Conservation (phyloP, 64 coral and sea anemone genomes). For the Anthopleura sola region DNA sequence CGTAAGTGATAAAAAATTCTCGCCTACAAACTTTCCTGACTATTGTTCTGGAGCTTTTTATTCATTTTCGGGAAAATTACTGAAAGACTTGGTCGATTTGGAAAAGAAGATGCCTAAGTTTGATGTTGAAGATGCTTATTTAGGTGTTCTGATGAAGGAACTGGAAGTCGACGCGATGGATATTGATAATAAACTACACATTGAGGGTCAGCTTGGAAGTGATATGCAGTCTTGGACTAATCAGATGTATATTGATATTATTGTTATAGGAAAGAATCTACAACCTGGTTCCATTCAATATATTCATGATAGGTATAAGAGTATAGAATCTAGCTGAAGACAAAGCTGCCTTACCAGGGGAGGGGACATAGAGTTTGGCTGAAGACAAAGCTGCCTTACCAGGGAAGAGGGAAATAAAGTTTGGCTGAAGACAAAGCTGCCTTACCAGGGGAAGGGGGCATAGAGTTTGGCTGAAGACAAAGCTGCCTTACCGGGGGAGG, state of each 20-base stretch:
- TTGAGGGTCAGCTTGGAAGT: not conserved
- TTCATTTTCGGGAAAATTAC: not conserved
- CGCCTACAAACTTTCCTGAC: not conserved
- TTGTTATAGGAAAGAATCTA: constrained; percentile 15
- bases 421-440: too few species aligned
- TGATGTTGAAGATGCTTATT: constrained; percentile 16
- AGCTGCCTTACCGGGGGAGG: too few species aligned
- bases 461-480: too few species aligned
- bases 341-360: not conserved
- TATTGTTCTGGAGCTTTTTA: constrained; percentile 18
- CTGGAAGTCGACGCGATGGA: not conserved
- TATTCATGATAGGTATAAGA: constrained; percentile 13
- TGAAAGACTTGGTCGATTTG: not conserved
- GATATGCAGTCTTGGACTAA: constrained; percentile 7
- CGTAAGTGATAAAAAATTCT: constrained; percentile 8
- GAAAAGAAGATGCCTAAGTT: not conserved
- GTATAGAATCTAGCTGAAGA: not conserved
- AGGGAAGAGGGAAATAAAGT: not conserved
- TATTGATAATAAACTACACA: not conserved
- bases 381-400: not conserved
- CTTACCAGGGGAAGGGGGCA: too few species aligned
- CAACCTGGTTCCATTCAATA: not conserved
- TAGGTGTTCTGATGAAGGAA: constrained; percentile 1
- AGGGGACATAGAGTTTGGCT: not conserved
- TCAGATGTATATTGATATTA: not conserved